Base-by-base conservation (phyloP, 2,113 vertebrate species). In the Muntiacus muntjak region DNA sequence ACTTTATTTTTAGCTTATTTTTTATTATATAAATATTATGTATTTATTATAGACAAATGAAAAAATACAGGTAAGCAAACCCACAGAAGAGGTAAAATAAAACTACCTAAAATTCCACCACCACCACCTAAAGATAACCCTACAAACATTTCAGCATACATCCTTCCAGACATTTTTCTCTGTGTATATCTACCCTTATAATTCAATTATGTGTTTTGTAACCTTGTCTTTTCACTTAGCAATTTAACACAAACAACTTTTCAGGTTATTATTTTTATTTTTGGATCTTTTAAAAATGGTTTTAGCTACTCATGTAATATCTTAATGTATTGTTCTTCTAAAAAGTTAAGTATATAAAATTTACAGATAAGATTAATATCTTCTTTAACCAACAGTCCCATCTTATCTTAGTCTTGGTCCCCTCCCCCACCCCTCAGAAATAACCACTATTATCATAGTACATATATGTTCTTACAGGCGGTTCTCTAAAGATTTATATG, bases 241-340 rank as follows among this genome's bases (percentile, higher is more conserved):
- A 93, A 81, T 71, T 95, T 79, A 78, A 58, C 14, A 89, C n/a
- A 81, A 92, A 76, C 36, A 84, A 62, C 4, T 94, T 95, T 95
- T 10, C 13, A 81, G 30, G 67, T 82, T 55, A 83, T 85, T 76
- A 9, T 25, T 64, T 45, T 74, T 36, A 82, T 45, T 83, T 78
- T 79, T 33, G 26, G 11, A 92, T 57, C 12, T 67, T 33, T 60
- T 45, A 91, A 45, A 58, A 55, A 28, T 71, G 16, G 87, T 60
- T 82, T 76, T 67, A 81, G 21, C 7, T 78, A 43, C 50, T 43
- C 62, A 88, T 50, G 93, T 60, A 50, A 28, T 76, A 87, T 58
- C 52, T 67, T 85, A 89, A 50, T 64, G 28, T n/a, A 62, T 30
- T 83, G 2, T 55, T 36, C 1, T 93, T 85, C 9, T 19, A 54